Percentiles rank a stretch among this genome's conserved stretches.
phyloP scores from a whole-genome alignment of 2,888 invertebrate genomes.

The Pyralis farinalis region DNA sequence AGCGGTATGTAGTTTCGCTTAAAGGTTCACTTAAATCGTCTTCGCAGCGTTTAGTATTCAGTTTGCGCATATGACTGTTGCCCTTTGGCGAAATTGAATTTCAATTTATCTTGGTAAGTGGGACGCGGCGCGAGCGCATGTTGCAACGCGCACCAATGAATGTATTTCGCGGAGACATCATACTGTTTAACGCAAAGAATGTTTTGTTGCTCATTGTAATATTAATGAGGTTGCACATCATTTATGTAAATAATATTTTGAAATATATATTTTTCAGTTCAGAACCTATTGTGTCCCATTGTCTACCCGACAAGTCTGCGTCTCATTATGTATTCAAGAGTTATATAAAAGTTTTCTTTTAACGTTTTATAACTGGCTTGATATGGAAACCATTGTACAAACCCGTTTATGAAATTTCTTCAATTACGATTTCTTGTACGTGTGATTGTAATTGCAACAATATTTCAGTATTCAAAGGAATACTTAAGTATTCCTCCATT shows the following conservation, averaged over 20 bases:
- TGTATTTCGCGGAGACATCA: slow-evolving; percentile 52
- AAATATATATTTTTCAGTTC: not conserved
- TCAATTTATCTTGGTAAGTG: slow-evolving; percentile 72
- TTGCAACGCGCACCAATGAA: slow-evolving; percentile 62
- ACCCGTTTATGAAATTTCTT: too few relatives aligned
- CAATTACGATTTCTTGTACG: too few relatives aligned
- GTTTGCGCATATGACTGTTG: slow-evolving; percentile 47
- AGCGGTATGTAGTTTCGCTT: slow-evolving; percentile 6
- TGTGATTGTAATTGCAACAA: too few relatives aligned
- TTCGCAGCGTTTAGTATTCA: slow-evolving; percentile 37
- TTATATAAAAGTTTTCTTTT: too few relatives aligned
- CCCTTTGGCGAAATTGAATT: slow-evolving; percentile 75
- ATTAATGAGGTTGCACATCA: slow-evolving; percentile 1
- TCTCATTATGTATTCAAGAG: not conserved
- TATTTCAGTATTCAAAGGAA: too few relatives aligned
- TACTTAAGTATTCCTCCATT: too few relatives aligned
- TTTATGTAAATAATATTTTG: not conserved
- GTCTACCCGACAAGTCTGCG: not conserved
- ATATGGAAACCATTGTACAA: too few relatives aligned
- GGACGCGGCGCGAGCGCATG: slow-evolving; percentile 56
- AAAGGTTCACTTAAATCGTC: slow-evolving; percentile 8
- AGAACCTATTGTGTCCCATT: not conserved
- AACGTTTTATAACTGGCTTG: too few relatives aligned
- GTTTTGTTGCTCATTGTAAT: not conserved
- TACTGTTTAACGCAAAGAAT: slow-evolving; percentile 20